Conservation (phyloP, 1,140 invertebrate genomes). For the Andrena cerasifolii region DNA sequence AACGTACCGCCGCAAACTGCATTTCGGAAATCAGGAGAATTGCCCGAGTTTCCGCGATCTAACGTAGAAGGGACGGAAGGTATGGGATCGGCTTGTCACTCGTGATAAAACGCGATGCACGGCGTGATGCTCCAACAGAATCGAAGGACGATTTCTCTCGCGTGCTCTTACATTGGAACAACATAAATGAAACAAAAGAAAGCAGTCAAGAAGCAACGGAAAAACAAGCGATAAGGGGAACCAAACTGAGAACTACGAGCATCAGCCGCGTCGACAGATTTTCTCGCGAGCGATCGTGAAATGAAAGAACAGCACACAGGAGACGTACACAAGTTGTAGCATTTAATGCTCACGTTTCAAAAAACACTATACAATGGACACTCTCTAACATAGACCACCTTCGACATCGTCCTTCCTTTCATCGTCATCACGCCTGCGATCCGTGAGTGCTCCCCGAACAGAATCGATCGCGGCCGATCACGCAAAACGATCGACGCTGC, state of each 20-base stretch:
- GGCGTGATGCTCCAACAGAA: slow-evolving; percentile 53
- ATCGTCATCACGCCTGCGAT: slow-evolving; percentile 71
- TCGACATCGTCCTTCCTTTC: slow-evolving; percentile 74
- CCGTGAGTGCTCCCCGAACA: slow-evolving; percentile 72
- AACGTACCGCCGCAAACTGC: too few species aligned
- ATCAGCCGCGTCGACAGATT: slow-evolving; percentile 54
- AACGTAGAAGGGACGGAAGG: slow-evolving; percentile 20
- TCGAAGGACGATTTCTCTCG: slow-evolving; percentile 33
- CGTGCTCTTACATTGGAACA: not conserved
- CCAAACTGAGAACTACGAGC: slow-evolving; percentile 6
- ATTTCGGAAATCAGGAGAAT: not conserved
- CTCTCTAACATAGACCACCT: slow-evolving; percentile 82
- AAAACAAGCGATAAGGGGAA: slow-evolving; percentile 6
- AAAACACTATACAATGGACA: slow-evolving; percentile 86
- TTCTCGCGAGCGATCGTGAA: slow-evolving; percentile 48
- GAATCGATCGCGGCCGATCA: slow-evolving; percentile 71
- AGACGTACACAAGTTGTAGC: slow-evolving; percentile 85
- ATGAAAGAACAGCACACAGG: slow-evolving; percentile 65
- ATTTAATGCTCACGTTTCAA: slow-evolving; percentile 86
- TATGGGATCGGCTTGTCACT: slow-evolving; percentile 12
- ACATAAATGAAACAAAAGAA: not conserved
- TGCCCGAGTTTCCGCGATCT: not conserved
- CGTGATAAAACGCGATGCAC: slow-evolving; percentile 49
- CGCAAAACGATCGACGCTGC: slow-evolving; percentile 71
- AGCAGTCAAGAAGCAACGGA: not conserved